A percentile compares a stretch with the other conserved stretches of the same genome.
phyloP scores from a whole-genome alignment of 2,113 vertebrate species.

The Ochotona princeps region DNA sequence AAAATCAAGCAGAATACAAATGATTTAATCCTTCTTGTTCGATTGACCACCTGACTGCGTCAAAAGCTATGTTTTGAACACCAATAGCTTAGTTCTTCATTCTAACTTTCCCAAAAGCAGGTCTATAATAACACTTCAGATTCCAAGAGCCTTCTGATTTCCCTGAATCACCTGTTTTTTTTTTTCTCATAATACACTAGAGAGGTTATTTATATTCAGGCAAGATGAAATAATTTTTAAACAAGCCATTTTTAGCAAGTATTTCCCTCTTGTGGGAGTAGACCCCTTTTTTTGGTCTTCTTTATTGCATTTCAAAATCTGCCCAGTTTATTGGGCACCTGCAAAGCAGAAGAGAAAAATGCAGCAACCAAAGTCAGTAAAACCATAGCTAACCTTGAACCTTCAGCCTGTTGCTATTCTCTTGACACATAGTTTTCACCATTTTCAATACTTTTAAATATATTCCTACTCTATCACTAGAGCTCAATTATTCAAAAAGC shows the following conservation, averaged over 20 bases:
- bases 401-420: background rate
- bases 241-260: background rate
- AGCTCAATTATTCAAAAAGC: background rate
- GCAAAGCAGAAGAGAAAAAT: background rate
- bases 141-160: background rate
- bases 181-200: background rate
- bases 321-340: background rate
- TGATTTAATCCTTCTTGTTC: background rate
- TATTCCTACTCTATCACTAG: background rate
- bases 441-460: conserved; percentile 27
- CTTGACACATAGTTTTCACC: background rate
- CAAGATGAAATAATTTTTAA: conserved; percentile 13
- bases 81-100: background rate
- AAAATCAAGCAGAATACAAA: background rate
- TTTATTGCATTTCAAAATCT: background rate
- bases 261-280: background rate
- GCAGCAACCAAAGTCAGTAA: background rate
- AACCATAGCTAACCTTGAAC: background rate
- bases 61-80: background rate
- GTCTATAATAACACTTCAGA: background rate
- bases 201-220: background rate
- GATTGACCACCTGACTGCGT: background rate
- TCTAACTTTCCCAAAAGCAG: background rate
- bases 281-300: background rate
- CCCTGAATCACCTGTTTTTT: background rate